Evolutionary conservation across 2,797 vertebrate genomes (phyloP), one percentile per base, ranked within the genome.

Genomic region (Sitta carolinensis): DNA sequence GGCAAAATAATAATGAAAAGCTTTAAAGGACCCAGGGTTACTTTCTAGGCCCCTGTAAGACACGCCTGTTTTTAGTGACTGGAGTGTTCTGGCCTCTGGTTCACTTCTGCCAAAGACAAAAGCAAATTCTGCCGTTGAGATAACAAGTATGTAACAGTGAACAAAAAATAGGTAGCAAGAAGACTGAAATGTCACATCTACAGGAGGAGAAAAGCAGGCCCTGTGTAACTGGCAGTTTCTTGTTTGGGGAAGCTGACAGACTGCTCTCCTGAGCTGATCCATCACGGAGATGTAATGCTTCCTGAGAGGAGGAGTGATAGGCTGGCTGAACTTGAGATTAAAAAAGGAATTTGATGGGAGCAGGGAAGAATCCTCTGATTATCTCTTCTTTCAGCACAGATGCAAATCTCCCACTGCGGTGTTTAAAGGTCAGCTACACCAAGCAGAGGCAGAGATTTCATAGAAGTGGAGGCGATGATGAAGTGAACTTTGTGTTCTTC

Each of bases 241-340:
- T 81, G 58, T 93, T 91, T 79, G 58, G 43, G 59, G 77, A 79
- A 78, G 78, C 78, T 89, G 87, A 38, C 90, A 94, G 67, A 32
- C 87, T 87, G 59, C 34, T 93, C 55, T 76, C 50, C 72, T 82
- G 89, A 92, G 78, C 72, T 55, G 52, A 82, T 93, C 74, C 67
- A 36, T 95, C 87, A 87, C 20, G 14, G 47, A 57, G 72, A 87
- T 61, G 78, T 52, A 74, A 80, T 72, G 75, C 42, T 52, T 89
- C 77, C 52, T 72, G 89, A 91, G 79, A 89, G 89, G 89, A 59
- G 70, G 78, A 94, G 67, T 85, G 87, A 95, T 93, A 95, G 89
- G 63, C 87, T 94, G 84, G 11, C 57, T 92, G 89, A 95, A 89
- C 48, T 89, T 80, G 45, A 96, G 95, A 96, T 92, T 96, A 95